Evolutionary conservation across 2,797 vertebrate species (phyloP).

Genomic region (Malacoctenus gilli): DNA sequence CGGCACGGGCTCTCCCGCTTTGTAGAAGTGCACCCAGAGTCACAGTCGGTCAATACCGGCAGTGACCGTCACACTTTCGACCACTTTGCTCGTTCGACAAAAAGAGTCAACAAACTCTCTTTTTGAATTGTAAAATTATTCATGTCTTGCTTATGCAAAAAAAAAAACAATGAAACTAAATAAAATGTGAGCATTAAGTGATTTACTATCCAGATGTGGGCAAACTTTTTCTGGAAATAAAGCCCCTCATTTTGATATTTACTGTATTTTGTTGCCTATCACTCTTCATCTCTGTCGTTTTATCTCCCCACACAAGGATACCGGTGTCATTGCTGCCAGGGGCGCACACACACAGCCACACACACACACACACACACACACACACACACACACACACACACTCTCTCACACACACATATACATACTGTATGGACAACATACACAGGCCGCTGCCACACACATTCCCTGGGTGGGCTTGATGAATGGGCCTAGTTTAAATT

Average conservation of each 20-base stretch:
- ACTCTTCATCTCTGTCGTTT: constrained; percentile 65
- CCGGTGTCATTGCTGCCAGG: constrained; percentile 38
- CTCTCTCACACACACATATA: constrained; percentile 40
- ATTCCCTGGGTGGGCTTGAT: constrained; percentile 76
- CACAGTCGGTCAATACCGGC: too few relatives aligned
- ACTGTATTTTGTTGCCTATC: constrained; percentile 59
- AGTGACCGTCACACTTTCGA: too few relatives aligned
- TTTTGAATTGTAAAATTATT: too few relatives aligned
- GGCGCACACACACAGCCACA: constrained; percentile 44
- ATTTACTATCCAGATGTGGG: constrained; percentile 33
- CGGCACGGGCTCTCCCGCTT: too few relatives aligned
- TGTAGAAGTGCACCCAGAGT: too few relatives aligned
- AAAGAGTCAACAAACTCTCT: too few relatives aligned
- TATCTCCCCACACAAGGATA: constrained; percentile 49
- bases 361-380: constrained; percentile 41
- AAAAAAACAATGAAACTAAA: not conserved
- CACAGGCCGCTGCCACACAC: constrained; percentile 65
- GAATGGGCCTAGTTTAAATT: constrained; percentile 87
- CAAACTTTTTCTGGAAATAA: constrained; percentile 46
- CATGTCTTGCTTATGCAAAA: too few relatives aligned
- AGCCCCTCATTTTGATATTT: constrained; percentile 44
- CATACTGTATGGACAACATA: constrained; percentile 66
- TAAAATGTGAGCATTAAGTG: constrained; percentile 11
- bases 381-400: constrained; percentile 45
- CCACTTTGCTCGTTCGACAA: too few relatives aligned